Evolutionary conservation across 2,797 vertebrate genomes (phyloP), one percentile per base, ranked within the genome.

Genomic region (Pseudocheirus occidentalis): DNA sequence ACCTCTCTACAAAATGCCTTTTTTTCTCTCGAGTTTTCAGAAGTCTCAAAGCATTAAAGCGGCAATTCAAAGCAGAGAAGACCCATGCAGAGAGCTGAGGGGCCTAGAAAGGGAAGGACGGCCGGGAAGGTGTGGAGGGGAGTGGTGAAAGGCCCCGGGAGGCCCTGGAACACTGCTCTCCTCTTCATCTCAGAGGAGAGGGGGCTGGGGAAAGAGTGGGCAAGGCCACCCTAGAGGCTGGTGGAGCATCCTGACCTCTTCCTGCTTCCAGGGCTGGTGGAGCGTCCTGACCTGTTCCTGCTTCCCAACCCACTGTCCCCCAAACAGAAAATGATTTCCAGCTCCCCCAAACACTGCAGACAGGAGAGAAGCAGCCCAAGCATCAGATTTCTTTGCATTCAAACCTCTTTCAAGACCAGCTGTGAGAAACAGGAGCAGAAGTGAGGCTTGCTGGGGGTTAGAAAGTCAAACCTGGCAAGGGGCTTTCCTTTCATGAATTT

Each of bases 381-480:
- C 97, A 96, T 96, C 98, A 97, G 96, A 98, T 97, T 97, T 96
- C 98, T 97, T 92, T 94, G 96, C 95, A 96, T 96, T 97, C 95
- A 97, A 98, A 97, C 94, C 97, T 93, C 91, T 97, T 97, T 94
- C 96, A 95, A 97, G 98, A 98, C 93, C 96, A 3, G 95, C 46
- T 94, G 93, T 95, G 46, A 57, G 91, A 55, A 66, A 56, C 40
- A 50, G 96, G 96, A 97, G 95, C 97, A 96, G 93, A 94, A 96
- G 96, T 97, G 96, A 97, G 97, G 96, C 96, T 93, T 58, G 29
- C 89, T 91, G 24, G 24, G 2, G 1, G 93, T 97, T 97, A 95
- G 0, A 93, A 95, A 66, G 27, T 92, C 98, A 96, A 90, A 46
- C 40, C 93, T 59, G 27, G 21, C 55, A 0, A 0, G 1, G 55